Percentiles rank a stretch among this genome's conserved stretches.
Evolutionary conservation across 2,797 vertebrate species (phyloP).

Genomic region (Cyprinella venusta): DNA sequence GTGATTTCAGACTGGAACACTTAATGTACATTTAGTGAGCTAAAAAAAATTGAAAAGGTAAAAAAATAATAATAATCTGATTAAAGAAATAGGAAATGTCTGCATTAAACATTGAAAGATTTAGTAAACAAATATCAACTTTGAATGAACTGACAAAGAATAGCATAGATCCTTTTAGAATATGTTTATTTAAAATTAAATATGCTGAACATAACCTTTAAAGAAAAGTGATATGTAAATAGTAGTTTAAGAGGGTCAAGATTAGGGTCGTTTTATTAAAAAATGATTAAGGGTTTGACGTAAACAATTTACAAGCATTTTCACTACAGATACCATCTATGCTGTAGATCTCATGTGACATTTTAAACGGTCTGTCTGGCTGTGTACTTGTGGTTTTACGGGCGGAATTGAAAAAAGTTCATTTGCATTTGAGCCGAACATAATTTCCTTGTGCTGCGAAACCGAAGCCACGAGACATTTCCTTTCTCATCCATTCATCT

Average conservation of each 20-base stretch:
- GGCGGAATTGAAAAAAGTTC: neutral
- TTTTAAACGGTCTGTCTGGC: neutral
- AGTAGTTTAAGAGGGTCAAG: neutral
- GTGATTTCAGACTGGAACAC: neutral
- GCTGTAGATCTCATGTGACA: neutral
- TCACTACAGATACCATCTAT: neutral
- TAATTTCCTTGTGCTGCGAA: slow-evolving; percentile 10
- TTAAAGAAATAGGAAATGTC: neutral
- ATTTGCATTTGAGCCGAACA: slow-evolving; percentile 7
- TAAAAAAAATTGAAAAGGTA: neutral
- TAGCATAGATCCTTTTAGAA: neutral
- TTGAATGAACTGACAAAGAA: neutral
- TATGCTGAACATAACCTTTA: neutral
- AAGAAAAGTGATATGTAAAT: neutral
- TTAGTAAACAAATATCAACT: neutral
- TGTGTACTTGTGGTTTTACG: neutral
- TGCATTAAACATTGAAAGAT: neutral
- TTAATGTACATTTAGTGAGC: neutral
- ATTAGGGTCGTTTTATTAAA: no score
- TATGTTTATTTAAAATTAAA: neutral
- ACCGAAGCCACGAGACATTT: slow-evolving; percentile 5
- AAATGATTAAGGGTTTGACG: neutral
- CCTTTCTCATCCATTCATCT: neutral
- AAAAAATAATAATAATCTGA: neutral
- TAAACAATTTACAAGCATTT: neutral